Evolutionary conservation across 2,888 invertebrate species (phyloP), one percentile per base, ranked within the genome.

Genomic region (Pyrgus malvae): DNA sequence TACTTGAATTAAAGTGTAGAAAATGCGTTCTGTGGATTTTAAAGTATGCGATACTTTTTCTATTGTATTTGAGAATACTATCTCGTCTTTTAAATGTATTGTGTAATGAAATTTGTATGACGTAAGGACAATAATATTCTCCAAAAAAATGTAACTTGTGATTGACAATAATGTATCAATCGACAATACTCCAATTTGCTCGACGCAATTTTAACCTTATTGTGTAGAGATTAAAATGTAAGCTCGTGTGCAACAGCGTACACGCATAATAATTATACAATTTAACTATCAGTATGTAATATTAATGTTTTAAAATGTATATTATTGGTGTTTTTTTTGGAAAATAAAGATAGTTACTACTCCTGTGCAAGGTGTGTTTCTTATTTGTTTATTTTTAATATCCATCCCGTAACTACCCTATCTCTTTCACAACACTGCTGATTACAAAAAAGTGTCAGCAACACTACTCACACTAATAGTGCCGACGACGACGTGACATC

Each of bases 301-400:
- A 73, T 77, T 76, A 82, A 84, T 77, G 78, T 85, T 80, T 80
- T 78, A 78, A 80, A 79, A 76, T 82, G 81, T 84, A 79, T 87
- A 85, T 82, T 79, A 82, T 86, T 85, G 83, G 82, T 87, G 87
- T 72, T 83, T 86, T 85, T 78, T 84, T 79, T 85, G 83, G 80
- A 75, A 80, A 89, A 88, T 87, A 89, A 88, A 89, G 74, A 82
- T 87, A 88, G 84, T 83, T 83, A 50, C 72, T 85, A 86, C 76
- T 88, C 84, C 86, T 79, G 86, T 85, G 85, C 87, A 88, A 66
- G 80, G 68, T 77, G 67, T 68, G 72, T 76, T 80, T 70, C 66
- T 81, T 75, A 76, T 74, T 80, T n/a, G n/a, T n/a, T n/a, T n/a
- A n/a, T n/a, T 37, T 19, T 23, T 19, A 14, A 31, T 12, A 45